Conservation (phyloP, 2,888 invertebrate genomes). For the Tetranychus piercei region DNA sequence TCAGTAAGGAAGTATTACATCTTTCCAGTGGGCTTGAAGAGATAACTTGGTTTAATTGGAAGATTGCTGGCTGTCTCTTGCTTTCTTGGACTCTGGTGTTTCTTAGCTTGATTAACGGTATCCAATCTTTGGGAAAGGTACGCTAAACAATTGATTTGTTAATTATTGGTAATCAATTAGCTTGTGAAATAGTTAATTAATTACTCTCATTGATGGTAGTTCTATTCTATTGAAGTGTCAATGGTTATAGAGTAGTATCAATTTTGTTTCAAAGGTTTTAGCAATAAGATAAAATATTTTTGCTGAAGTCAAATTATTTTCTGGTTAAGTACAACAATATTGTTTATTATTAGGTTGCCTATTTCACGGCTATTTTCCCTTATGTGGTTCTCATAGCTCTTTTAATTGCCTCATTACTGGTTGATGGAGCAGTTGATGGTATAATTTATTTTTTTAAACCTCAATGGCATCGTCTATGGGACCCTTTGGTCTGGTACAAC, state of each 20-base stretch:
- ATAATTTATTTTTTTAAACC: conserved; percentile 30
- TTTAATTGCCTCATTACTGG: conserved; percentile 26
- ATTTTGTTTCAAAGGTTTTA: no score
- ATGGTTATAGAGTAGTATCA: no score
- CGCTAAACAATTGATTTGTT: no score
- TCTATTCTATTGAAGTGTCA: no score
- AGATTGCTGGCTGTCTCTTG: conserved; percentile 40
- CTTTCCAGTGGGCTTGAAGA: conserved; percentile 22
- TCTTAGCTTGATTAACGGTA: conserved; percentile 47
- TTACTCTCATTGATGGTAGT: not conserved
- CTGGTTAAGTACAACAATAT: not conserved
- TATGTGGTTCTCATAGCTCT: conserved; percentile 27
- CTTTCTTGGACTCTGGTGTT: conserved; percentile 51
- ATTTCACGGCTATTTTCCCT: conserved; percentile 29
- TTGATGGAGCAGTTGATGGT: conserved; percentile 30
- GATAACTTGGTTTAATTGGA: conserved; percentile 38
- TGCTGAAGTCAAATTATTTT: not conserved
- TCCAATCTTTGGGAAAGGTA: conserved; percentile 55
- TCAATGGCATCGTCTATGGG: conserved; percentile 28
- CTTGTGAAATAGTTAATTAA: not conserved
- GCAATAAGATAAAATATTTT: not conserved
- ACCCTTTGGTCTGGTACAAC: conserved; percentile 43
- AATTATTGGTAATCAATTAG: not conserved
- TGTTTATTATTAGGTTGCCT: conserved; percentile 26
- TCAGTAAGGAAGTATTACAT: conserved; percentile 8